Conservation (phyloP, 2,888 invertebrate genomes). For the Metopia argyrocephala region DNA sequence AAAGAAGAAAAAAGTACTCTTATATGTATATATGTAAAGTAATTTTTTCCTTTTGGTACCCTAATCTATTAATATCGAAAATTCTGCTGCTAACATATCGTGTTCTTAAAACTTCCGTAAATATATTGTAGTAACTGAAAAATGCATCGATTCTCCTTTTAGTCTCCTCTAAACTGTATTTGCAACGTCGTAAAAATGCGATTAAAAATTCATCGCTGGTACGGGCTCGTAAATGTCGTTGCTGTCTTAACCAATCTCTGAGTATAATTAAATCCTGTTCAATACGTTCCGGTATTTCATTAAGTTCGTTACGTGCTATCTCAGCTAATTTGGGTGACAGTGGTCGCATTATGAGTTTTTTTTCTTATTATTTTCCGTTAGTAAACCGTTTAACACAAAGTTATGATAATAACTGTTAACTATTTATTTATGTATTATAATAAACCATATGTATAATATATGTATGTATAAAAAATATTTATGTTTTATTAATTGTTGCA, state of each 20-base stretch:
- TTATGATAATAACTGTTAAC: slow-evolving; percentile 3
- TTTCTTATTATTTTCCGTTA: not conserved
- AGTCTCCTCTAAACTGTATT: slow-evolving; percentile 73
- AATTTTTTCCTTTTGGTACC: slow-evolving; percentile 61
- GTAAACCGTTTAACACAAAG: not conserved
- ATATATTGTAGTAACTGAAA: slow-evolving; percentile 70
- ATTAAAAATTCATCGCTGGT: slow-evolving; percentile 72
- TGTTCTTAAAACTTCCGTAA: slow-evolving; percentile 71
- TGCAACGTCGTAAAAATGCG: slow-evolving; percentile 71
- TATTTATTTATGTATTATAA: not conserved
- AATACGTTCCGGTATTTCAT: slow-evolving; percentile 79
- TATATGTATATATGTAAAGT: not conserved
- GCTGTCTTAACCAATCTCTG: slow-evolving; percentile 79
- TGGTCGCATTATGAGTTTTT: slow-evolving; percentile 67
- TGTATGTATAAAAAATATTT: too few relatives aligned
- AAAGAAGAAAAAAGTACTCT: slow-evolving; percentile 11
- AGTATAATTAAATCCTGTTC: slow-evolving; percentile 78
- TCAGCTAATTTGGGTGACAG: slow-evolving; percentile 71
- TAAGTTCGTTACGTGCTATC: slow-evolving; percentile 78
- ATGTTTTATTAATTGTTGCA: slow-evolving; percentile 26
- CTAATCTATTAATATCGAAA: slow-evolving; percentile 71
- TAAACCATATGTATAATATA: too few relatives aligned
- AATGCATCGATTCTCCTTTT: slow-evolving; percentile 72
- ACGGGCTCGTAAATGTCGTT: slow-evolving; percentile 78
- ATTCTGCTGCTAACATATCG: slow-evolving; percentile 69